Conservation (phyloP, 2,113 vertebrate species). For the Sander lucioperca region DNA sequence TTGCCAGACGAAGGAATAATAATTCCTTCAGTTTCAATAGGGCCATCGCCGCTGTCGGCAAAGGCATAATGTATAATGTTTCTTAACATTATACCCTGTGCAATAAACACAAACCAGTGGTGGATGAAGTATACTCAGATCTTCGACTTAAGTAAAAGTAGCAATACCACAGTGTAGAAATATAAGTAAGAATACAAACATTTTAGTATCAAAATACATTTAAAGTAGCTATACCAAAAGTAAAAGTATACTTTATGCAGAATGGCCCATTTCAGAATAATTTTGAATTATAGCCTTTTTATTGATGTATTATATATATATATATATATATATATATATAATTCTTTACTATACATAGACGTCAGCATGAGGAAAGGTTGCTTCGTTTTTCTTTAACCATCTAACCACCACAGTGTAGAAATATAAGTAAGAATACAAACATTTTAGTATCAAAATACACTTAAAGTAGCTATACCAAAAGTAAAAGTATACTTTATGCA, state of each 20-base stretch:
- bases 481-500: not conserved
- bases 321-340: not conserved
- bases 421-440: not conserved
- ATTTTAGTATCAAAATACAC: not conserved
- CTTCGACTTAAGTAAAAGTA: not conserved
- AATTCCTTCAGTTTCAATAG: too few species aligned
- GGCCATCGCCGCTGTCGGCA: too few species aligned
- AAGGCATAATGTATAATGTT: too few species aligned
- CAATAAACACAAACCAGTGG: not conserved
- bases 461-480: too few species aligned
- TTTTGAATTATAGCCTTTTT: too few species aligned
- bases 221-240: too few species aligned
- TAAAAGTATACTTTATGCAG: not conserved
- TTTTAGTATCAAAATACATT: not conserved
- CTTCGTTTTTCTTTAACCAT: too few species aligned
- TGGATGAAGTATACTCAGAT: not conserved
- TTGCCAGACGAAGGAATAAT: too few species aligned
- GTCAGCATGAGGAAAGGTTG: too few species aligned
- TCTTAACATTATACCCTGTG: not conserved
- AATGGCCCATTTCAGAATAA: not conserved
- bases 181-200: not conserved
- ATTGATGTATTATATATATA: too few species aligned
- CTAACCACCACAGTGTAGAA: not conserved
- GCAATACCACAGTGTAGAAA: not conserved
- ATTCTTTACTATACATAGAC: too few species aligned